These are phyloP conservation scores for Tribolium castaneum DNA, from an alignment of 1,140 invertebrate genomes.

Conservation along the genomic window DNA sequence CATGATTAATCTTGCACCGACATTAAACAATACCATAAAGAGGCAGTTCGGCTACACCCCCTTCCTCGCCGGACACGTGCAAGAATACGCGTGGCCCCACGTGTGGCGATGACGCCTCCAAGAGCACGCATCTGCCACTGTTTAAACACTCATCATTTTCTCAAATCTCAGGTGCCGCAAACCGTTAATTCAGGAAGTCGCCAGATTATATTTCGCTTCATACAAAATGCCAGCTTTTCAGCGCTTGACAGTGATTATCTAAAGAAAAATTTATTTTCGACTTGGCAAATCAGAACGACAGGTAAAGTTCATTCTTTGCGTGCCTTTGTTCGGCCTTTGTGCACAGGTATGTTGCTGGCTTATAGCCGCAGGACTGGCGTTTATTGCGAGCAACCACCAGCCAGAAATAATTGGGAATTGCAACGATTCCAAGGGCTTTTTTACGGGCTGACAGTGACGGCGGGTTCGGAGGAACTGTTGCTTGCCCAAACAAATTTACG, in stretches of 20 bases:
- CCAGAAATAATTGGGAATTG: constrained; percentile 13
- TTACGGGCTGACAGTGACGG: neutral
- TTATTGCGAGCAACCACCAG: constrained; percentile 18
- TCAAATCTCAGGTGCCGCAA: neutral
- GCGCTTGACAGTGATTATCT: constrained; percentile 59
- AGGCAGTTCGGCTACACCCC: constrained; percentile 21
- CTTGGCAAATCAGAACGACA: constrained; percentile 61
- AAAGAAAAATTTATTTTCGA: constrained; percentile 61
- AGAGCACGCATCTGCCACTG: constrained; percentile 18
- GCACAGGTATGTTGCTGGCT: constrained; percentile 59
- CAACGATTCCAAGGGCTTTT: neutral
- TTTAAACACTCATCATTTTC: neutral
- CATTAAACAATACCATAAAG: constrained; percentile 26
- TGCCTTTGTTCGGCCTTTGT: constrained; percentile 55
- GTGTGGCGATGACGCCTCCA: constrained; percentile 7
- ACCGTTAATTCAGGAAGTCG: neutral
- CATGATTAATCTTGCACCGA: constrained; percentile 19
- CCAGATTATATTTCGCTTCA: neutral
- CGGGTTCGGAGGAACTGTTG: neutral
- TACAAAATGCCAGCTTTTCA: constrained; percentile 50
- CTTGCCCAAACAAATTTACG: neutral
- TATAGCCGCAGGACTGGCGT: constrained; percentile 51
- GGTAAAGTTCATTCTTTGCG: constrained; percentile 59
- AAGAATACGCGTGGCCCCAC: constrained; percentile 30
- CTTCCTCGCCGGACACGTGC: constrained; percentile 32